phyloP scores from a whole-genome alignment of 2,797 vertebrate genomes.

The Pseudochaenichthys georgianus region DNA sequence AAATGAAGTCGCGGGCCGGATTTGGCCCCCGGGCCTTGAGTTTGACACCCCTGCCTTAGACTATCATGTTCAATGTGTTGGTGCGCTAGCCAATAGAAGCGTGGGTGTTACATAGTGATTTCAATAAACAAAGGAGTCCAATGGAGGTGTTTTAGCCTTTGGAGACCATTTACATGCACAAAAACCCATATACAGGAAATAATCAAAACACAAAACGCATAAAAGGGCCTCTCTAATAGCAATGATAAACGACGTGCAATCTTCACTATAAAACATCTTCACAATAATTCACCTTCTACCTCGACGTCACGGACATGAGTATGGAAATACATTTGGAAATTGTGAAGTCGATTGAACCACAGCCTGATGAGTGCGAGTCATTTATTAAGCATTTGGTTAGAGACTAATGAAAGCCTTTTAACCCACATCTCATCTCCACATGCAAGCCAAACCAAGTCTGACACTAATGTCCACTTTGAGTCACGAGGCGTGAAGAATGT shows the following conservation, averaged over 20 bases:
- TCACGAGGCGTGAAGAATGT: slow-evolving; percentile 14
- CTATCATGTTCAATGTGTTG: too few relatives aligned
- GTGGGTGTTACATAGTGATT: too few relatives aligned
- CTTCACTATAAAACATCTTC: slow-evolving; percentile 2
- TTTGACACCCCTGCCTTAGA: too few relatives aligned
- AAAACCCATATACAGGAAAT: too few relatives aligned
- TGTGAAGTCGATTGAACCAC: slow-evolving; percentile 53
- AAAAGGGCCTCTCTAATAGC: too few relatives aligned
- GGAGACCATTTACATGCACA: too few relatives aligned
- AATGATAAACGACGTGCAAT: background rate
- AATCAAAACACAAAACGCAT: too few relatives aligned
- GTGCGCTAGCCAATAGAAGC: too few relatives aligned
- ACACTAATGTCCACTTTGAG: slow-evolving; percentile 39
- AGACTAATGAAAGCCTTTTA: slow-evolving; percentile 60
- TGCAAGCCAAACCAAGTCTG: slow-evolving; percentile 38
- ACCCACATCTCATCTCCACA: slow-evolving; percentile 45
- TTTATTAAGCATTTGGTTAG: slow-evolving; percentile 44
- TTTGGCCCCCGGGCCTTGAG: too few relatives aligned
- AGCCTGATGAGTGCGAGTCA: slow-evolving; percentile 32
- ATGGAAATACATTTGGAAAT: slow-evolving; percentile 62
- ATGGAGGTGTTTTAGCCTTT: too few relatives aligned
- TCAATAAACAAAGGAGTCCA: too few relatives aligned
- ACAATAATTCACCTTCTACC: slow-evolving; percentile 42
- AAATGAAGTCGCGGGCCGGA: too few relatives aligned
- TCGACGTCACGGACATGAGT: slow-evolving; percentile 51